phyloP scores from a whole-genome alignment of 2,888 invertebrate species.

The Perithous albicinctus region DNA sequence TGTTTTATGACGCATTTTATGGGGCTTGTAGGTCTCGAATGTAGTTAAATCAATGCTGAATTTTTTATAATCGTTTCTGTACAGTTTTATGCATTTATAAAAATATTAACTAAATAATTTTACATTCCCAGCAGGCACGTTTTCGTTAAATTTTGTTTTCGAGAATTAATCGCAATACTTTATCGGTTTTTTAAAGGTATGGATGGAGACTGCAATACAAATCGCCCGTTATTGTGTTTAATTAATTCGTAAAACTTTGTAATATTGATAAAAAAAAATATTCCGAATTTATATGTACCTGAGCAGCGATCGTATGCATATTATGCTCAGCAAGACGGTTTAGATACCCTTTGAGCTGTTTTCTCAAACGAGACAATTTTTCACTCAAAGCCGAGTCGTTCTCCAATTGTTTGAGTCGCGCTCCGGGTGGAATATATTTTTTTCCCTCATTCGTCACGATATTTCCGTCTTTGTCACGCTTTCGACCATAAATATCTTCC shows the following conservation, averaged over 20 bases:
- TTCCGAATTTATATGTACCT: conserved; percentile 79
- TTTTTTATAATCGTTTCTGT: too few species aligned
- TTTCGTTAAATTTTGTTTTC: too few species aligned
- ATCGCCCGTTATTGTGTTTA: too few species aligned
- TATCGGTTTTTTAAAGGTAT: too few species aligned
- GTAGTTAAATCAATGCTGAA: too few species aligned
- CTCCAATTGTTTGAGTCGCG: conserved; percentile 87
- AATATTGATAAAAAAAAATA: conserved; percentile 12
- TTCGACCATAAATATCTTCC: conserved; percentile 98
- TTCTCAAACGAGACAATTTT: conserved; percentile 89
- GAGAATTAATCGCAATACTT: too few species aligned
- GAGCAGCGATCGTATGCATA: conserved; percentile 91
- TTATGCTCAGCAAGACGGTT: conserved; percentile 96
- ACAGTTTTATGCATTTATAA: too few species aligned
- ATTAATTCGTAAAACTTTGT: conserved; percentile 5
- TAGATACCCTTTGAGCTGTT: conserved; percentile 94
- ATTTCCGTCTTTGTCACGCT: conserved; percentile 92
- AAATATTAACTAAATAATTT: too few species aligned
- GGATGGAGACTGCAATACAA: too few species aligned
- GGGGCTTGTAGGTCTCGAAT: too few species aligned
- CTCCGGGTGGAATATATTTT: conserved; percentile 94
- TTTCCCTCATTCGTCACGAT: conserved; percentile 87
- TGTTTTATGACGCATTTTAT: too few species aligned
- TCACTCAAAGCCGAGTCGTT: conserved; percentile 85
- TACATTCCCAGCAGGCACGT: too few species aligned